phyloP scores from a whole-genome alignment of 2,797 vertebrate genomes.

The Galago senegalensis region DNA sequence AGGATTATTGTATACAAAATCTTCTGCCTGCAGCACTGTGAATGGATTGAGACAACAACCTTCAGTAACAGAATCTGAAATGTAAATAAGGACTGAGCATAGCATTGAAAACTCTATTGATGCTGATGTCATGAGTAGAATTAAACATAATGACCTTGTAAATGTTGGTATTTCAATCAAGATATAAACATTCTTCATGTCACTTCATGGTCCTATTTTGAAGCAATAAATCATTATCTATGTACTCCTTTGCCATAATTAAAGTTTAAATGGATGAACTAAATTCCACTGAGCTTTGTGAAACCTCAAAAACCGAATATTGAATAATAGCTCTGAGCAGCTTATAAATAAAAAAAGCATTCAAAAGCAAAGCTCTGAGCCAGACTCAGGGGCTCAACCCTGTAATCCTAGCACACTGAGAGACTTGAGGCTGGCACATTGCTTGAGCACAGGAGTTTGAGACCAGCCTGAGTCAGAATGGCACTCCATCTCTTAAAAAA shows the following conservation, averaged over 20 bases:
- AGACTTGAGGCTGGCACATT: too few species aligned
- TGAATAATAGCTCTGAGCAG: slow-evolving; percentile 54
- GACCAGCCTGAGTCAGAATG: too few species aligned
- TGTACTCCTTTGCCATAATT: slow-evolving; percentile 65
- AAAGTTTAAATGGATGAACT: slow-evolving; percentile 74
- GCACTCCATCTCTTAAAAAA: too few species aligned
- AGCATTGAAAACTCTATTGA: neutral
- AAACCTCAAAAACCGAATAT: slow-evolving; percentile 66
- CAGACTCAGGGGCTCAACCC: too few species aligned
- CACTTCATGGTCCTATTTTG: slow-evolving; percentile 62
- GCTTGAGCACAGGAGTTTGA: too few species aligned
- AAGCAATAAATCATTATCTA: slow-evolving; percentile 74
- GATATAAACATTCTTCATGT: slow-evolving; percentile 62
- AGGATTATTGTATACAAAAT: slow-evolving; percentile 57
- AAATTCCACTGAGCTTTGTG: slow-evolving; percentile 74
- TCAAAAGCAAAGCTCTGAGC: slow-evolving; percentile 36
- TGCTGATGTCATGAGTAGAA: slow-evolving; percentile 50
- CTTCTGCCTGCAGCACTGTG: slow-evolving; percentile 29
- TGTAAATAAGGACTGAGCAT: slow-evolving; percentile 63
- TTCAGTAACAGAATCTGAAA: neutral
- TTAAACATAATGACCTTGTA: slow-evolving; percentile 76
- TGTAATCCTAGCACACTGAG: too few species aligned
- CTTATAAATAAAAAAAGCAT: slow-evolving; percentile 70
- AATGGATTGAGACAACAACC: slow-evolving; percentile 48
- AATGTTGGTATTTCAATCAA: slow-evolving; percentile 71